Evolutionary conservation across 2,797 vertebrate genomes (phyloP), one percentile per base, ranked within the genome.

Genomic region (Danio choprae): DNA sequence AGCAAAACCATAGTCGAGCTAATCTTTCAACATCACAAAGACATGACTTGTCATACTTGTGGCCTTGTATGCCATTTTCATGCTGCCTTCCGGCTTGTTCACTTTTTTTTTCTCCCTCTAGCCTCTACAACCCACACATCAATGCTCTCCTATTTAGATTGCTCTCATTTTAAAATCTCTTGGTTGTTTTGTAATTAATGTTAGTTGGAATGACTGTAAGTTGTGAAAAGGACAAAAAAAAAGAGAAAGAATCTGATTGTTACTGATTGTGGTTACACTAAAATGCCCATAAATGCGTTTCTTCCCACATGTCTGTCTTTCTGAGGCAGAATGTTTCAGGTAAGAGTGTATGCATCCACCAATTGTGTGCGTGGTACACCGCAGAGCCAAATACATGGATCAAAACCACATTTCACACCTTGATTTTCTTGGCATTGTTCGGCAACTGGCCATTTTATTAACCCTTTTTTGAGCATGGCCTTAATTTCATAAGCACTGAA

Each of bases 241-340:
- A n/a, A n/a, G n/a, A n/a, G n/a, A n/a, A n/a, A 76, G 29, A 29
- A 29, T 29, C 67, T 44, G 51, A 38, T 71, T 74, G 85, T 88
- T 71, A 15, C 80, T 79, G 80, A 82, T 89, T 83, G 72, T 69
- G 74, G 68, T 87, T 81, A 70, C 86, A 92, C 84, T 95, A 70
- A 89, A 91, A 92, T 87, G 90, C 82, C 72, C 67, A 93, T 92
- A 89, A 90, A 90, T 94, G 80, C 93, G 51, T 96, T 89, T 93
- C 89, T 94, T 90, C 88, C 91, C 87, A 95, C 94, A 96, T 94
- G 97, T 95, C 92, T 96, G 92, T 90, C 94, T 92, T 90, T 90
- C 88, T 89, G 89, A 92, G 91, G 91, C 93, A 96, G 95, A 90
- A 93, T 58, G 82, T 91, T 87, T 74, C 94, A 97, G 97, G 97